Base-by-base conservation (phyloP, 2,113 vertebrate genomes). In the Phrynosoma blainvillii region DNA sequence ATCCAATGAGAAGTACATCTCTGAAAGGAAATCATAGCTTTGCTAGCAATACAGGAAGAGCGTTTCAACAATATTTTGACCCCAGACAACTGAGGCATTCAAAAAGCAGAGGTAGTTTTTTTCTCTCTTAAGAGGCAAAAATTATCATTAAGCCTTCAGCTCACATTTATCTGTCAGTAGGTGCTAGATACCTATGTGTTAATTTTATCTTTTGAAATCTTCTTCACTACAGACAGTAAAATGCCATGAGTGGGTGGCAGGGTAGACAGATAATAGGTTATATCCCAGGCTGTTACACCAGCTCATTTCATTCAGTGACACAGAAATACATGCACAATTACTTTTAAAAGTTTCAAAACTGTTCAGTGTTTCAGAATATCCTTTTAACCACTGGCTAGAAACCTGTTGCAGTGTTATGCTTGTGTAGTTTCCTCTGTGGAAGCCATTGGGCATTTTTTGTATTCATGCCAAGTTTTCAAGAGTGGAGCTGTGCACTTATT, bases 301-400 rank as follows among this genome's bases (percentile, higher is more conserved):
- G 66, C 42, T 27, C 73, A 90, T 90, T 91, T 90, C 83, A 84
- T 54, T 84, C 52, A 54, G 62, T 40, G 23, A 11, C 47, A 89
- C 73, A 68, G 85, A 85, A 91, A 0, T 81, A 36, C 70, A 25
- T 36, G 56, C 82, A 36, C 66, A 9, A 4, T 82, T 82, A 40
- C 84, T 92, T 90, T 82, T 62, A 74, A 79, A 52, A 71, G 87
- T 95, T 95, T 42, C 84, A 70, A 30, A 78, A 74, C 32, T 80
- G 21, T 74, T 74, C 66, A 30, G 62, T 84, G 25, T 78, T 84
- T 78, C 52, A 84, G 81, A 56, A 83, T 40, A 30, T 2, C 9
- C 42, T 88, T 74, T 40, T n/a, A 75, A 75, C 42, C 16, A 59
- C 3, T 23, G 18, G 27, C 40, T 70, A 3, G 12, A 18, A 62